Conservation (phyloP, 1,140 invertebrate species). For the Brachionus asplanchnoidis region DNA sequence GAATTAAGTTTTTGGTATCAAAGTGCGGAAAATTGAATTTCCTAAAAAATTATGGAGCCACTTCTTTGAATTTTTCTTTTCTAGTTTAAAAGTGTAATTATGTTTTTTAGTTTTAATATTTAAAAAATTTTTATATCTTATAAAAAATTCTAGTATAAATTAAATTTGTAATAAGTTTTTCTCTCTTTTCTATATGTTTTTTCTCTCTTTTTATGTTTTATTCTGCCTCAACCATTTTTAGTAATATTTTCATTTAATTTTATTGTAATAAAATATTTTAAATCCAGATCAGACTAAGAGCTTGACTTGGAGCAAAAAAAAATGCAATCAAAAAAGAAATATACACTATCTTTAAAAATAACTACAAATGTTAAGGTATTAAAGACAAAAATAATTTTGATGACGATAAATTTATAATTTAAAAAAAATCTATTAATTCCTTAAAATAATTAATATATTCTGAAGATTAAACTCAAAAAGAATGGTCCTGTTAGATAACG, state of each 20-base stretch:
- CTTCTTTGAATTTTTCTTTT: no score
- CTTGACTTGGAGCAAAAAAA: background rate
- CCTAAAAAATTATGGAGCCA: no score
- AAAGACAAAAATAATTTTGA: background rate
- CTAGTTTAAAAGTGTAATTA: no score
- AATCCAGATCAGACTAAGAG: background rate
- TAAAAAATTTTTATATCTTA: no score
- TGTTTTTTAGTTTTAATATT: no score
- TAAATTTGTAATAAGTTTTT: no score
- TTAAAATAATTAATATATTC: background rate
- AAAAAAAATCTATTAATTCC: background rate
- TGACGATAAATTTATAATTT: slow-evolving; percentile 23
- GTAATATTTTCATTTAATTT: background rate
- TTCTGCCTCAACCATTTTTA: no score
- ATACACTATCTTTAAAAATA: background rate
- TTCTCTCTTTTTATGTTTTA: no score
- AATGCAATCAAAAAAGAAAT: background rate
- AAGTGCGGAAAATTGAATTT: no score
- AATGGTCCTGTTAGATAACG: slow-evolving; percentile 37
- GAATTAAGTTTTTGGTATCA: no score
- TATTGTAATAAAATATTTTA: background rate
- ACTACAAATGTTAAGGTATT: background rate
- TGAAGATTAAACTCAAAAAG: background rate
- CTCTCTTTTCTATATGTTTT: no score
- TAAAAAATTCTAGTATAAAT: no score